Conservation (phyloP, 2,797 vertebrate species). For the Cyprinodon diabolis region DNA sequence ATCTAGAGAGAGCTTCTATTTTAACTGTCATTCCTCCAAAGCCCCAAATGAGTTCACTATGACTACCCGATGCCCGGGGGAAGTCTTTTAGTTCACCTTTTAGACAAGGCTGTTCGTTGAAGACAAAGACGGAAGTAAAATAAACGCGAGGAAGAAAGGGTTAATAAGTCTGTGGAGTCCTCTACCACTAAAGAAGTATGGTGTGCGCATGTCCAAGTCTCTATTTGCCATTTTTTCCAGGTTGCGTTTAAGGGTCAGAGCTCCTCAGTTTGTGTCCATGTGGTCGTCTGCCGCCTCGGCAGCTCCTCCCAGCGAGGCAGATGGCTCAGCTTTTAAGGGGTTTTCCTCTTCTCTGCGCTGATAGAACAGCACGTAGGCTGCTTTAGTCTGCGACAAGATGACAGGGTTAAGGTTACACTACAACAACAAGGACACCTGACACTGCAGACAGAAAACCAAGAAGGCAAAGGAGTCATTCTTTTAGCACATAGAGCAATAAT, state of each 20-base stretch:
- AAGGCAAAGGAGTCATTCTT: background rate
- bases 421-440: constrained; percentile 36
- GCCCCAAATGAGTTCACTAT: constrained; percentile 63
- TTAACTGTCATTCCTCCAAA: constrained; percentile 50
- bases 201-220: constrained; percentile 68
- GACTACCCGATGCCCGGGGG: constrained; percentile 56
- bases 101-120: constrained; percentile 71
- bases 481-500: constrained; percentile 2
- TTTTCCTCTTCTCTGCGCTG: constrained; percentile 83
- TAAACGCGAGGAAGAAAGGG: constrained; percentile 53
- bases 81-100: constrained; percentile 68
- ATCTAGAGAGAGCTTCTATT: constrained; percentile 70
- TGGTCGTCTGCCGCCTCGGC: constrained; percentile 76
- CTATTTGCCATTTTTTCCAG: constrained; percentile 70
- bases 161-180: constrained; percentile 65
- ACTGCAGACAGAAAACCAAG: constrained; percentile 25
- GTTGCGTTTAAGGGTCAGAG: constrained; percentile 55
- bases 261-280: constrained; percentile 86
- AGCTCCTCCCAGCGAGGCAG: constrained; percentile 77
- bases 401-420: constrained; percentile 37
- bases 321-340: constrained; percentile 74
- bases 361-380: constrained; percentile 95
- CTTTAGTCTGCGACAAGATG: constrained; percentile 87
- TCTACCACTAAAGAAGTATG: constrained; percentile 71
- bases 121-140: constrained; percentile 67